These are phyloP conservation scores for Sphaerodactylus townsendi DNA, from an alignment of 2,113 vertebrate genomes.

Conservation along the genomic window DNA sequence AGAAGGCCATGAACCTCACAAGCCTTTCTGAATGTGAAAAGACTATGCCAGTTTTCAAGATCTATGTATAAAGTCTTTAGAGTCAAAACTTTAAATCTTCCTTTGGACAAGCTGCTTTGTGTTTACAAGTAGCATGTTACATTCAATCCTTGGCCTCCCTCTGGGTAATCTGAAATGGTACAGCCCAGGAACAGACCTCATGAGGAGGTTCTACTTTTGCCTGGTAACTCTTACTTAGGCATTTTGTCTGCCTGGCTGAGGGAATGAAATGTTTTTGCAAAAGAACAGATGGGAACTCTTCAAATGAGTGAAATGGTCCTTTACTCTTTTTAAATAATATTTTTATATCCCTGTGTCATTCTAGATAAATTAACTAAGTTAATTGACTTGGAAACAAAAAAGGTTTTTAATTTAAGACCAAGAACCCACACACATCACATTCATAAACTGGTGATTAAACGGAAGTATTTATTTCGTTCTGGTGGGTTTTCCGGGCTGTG, in stretches of 20 bases:
- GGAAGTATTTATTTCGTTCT: not conserved
- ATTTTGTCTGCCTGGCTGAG: not conserved
- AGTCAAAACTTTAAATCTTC: not conserved
- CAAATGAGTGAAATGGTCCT: not conserved
- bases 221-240: not conserved
- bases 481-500: no score
- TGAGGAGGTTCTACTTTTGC: not conserved
- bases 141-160: not conserved
- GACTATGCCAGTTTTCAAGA: not conserved
- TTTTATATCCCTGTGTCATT: not conserved
- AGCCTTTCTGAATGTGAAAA: constrained; percentile 11
- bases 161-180: not conserved
- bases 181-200: not conserved
- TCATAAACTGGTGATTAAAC: not conserved
- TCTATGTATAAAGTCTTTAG: not conserved
- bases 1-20: not conserved
- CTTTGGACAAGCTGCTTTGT: not conserved
- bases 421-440: not conserved
- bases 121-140: not conserved
- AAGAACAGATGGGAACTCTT: not conserved
- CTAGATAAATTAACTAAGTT: not conserved
- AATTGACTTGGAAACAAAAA: not conserved
- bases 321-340: not conserved
- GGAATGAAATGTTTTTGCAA: not conserved
- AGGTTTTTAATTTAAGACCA: not conserved